Conservation (phyloP, 2,888 invertebrate genomes). For the Hirtodrosophila trivittata region DNA sequence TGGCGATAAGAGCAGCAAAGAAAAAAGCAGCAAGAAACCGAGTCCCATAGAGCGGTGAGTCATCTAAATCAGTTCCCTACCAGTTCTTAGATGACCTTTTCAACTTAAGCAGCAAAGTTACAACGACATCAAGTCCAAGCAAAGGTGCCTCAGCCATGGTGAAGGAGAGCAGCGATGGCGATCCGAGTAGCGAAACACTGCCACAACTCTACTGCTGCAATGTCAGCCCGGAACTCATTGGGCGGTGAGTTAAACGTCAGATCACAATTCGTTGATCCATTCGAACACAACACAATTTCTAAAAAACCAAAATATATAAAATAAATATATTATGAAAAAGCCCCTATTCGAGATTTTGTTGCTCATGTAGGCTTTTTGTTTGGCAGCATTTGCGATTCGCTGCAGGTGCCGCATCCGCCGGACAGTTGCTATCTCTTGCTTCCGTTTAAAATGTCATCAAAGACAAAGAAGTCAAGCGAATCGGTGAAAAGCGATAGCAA, state of each 20-base stretch:
- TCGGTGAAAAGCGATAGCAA: too few relatives aligned
- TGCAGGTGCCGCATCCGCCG: conserved; percentile 38
- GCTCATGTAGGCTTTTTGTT: conserved; percentile 26
- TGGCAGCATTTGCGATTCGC: conserved; percentile 49
- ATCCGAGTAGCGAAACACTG: too few relatives aligned
- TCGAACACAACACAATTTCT: conserved; percentile 13
- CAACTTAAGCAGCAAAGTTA: too few relatives aligned
- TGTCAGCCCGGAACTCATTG: conserved; percentile 30
- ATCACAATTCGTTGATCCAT: not conserved
- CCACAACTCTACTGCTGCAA: conserved; percentile 18
- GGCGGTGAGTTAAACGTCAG: conserved; percentile 66
- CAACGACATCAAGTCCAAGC: conserved; percentile 18
- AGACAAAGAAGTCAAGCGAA: not conserved
- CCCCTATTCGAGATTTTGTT: conserved; percentile 7
- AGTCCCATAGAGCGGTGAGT: too few relatives aligned
- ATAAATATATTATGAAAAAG: conserved; percentile 20
- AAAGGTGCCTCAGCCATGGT: too few relatives aligned
- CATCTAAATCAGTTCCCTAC: too few relatives aligned
- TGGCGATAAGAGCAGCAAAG: not conserved
- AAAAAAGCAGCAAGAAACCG: not conserved
- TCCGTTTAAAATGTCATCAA: conserved; percentile 29
- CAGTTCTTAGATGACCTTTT: too few relatives aligned
- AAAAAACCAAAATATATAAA: conserved; percentile 2
- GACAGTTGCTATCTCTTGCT: conserved; percentile 33
- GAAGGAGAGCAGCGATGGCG: too few relatives aligned